phyloP scores from a whole-genome alignment of 2,113 vertebrate species.

The Oxygymnocypris stewartii region DNA sequence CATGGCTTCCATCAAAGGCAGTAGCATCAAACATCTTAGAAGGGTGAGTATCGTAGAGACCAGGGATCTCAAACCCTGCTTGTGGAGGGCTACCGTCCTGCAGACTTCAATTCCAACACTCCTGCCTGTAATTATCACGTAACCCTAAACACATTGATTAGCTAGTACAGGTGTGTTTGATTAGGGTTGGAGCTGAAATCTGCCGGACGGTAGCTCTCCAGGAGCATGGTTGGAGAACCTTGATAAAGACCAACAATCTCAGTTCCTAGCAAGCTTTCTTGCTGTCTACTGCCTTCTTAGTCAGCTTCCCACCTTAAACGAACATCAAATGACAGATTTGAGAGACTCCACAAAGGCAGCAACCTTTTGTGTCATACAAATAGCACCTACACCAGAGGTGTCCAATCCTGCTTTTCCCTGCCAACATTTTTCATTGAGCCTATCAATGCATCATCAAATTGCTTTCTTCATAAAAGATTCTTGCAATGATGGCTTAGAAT shows the following conservation, averaged over 20 bases:
- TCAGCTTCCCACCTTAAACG: not conserved
- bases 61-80: not conserved
- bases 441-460: no score
- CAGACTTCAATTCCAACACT: not conserved
- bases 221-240: no score
- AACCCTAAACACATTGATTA: not conserved
- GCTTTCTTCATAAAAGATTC: no score
- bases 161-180: not conserved
- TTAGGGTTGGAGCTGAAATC: not conserved
- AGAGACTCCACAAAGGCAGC: not conserved
- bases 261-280: not conserved
- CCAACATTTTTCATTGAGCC: no score
- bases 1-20: conserved; percentile 90
- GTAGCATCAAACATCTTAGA: conserved; percentile 80
- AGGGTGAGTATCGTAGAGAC: conserved; percentile 74
- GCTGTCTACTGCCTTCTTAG: not conserved
- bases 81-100: no score
- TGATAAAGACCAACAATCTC: not conserved
- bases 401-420: no score
- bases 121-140: not conserved
- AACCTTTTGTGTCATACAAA: no score
- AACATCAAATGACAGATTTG: not conserved
- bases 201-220: not conserved
- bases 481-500: no score
- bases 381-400: no score